Percentiles rank a stretch among this genome's conserved stretches.
Conservation (phyloP, 23 tunicate genomes). For the Clavelina lepadiformis region DNA sequence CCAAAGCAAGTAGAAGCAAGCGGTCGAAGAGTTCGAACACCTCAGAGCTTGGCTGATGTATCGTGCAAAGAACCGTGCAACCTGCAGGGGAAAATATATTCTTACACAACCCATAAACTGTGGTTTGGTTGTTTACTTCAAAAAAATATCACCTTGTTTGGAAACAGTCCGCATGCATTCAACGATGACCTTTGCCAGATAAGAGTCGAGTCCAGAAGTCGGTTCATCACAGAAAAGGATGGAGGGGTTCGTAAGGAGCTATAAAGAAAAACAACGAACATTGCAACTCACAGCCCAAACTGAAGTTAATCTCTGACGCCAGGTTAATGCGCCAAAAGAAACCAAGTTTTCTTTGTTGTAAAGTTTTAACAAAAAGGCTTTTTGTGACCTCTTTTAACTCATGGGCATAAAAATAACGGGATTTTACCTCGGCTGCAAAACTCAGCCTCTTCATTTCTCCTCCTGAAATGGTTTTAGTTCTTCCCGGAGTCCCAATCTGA, state of each 20-base stretch:
- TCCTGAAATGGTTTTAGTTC: conserved; percentile 66
- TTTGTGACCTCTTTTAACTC: no score
- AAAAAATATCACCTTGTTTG: conserved; percentile 34
- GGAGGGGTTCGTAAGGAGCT: conserved; percentile 15
- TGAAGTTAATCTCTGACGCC: no score
- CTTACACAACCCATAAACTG: not conserved
- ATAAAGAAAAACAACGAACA: no score
- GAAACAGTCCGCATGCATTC: conserved; percentile 53
- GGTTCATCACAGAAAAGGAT: conserved; percentile 21
- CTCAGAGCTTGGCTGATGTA: conserved; percentile 75
- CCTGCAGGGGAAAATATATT: conserved; percentile 5
- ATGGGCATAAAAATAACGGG: not conserved
- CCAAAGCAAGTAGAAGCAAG: conserved; percentile 34
- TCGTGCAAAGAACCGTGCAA: conserved; percentile 70
- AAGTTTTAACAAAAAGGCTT: no score
- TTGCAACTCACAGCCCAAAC: no score
- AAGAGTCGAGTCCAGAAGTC: conserved; percentile 89
- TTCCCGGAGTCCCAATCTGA: conserved; percentile 57
- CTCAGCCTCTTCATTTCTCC: conserved; percentile 79
- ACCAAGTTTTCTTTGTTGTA: no score
- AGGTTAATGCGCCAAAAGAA: no score
- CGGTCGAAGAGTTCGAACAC: conserved; percentile 61
- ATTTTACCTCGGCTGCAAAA: conserved; percentile 48
- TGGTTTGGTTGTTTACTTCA: not conserved
- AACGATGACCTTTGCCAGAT: conserved; percentile 66